A percentile compares a stretch with the other conserved stretches of the same genome.
Conservation (phyloP, 2,113 vertebrate genomes). For the Seriola quinqueradiata region DNA sequence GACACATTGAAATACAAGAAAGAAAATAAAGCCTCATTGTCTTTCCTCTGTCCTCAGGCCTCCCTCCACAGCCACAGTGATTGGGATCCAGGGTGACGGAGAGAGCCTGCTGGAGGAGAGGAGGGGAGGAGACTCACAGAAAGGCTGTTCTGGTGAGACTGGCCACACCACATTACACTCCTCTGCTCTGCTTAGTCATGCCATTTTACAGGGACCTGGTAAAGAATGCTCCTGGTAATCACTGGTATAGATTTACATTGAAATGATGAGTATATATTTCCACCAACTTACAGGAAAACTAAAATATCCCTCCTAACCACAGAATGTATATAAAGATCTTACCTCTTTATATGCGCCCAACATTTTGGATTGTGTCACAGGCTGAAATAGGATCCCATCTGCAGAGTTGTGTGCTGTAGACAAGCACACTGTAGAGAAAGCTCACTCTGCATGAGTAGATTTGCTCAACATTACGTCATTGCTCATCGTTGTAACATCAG, state of each 20-base stretch:
- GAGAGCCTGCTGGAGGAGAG: constrained; percentile 93
- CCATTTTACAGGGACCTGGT: background rate
- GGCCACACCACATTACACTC: constrained; percentile 19
- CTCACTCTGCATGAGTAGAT: background rate
- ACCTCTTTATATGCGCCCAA: background rate
- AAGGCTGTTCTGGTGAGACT: constrained; percentile 88
- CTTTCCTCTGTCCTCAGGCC: constrained; percentile 83
- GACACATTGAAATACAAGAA: constrained; percentile 6
- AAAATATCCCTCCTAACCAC: background rate
- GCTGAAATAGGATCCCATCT: background rate
- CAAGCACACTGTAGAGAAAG: background rate
- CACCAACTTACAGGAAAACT: background rate
- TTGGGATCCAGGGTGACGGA: constrained; percentile 91
- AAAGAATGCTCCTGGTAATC: background rate
- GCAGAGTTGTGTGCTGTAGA: background rate
- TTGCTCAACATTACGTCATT: background rate
- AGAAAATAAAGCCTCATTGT: constrained; percentile 24
- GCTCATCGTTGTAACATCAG: background rate
- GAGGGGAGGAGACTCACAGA: constrained; percentile 91
- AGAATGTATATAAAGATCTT: background rate
- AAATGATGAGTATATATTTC: background rate
- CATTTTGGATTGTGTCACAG: background rate
- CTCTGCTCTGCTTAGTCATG: constrained; percentile 33
- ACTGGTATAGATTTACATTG: background rate
- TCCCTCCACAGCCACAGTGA: constrained; percentile 93